These are phyloP conservation scores for Gopherus evgoodei DNA, from an alignment of 2,113 vertebrate genomes.

Conservation along the genomic window DNA sequence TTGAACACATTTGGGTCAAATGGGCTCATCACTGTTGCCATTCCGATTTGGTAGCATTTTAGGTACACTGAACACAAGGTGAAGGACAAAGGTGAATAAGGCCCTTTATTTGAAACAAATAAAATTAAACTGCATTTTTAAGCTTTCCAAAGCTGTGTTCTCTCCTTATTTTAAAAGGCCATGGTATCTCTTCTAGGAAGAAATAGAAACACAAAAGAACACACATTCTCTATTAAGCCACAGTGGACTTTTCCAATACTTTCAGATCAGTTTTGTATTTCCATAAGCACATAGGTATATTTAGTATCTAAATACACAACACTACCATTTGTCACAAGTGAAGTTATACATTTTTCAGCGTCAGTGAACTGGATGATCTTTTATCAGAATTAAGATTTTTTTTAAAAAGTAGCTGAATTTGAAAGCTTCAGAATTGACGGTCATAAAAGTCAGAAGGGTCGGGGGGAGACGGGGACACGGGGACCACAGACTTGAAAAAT, in stretches of 20 bases:
- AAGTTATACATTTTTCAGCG: background rate
- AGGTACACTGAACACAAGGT: background rate
- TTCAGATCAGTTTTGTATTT: background rate
- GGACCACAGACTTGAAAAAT: background rate
- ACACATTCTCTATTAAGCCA: background rate
- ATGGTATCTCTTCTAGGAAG: background rate
- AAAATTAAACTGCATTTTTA: background rate
- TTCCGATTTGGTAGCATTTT: background rate
- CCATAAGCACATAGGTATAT: background rate
- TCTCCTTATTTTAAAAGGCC: background rate
- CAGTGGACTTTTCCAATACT: background rate
- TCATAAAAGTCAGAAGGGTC: background rate
- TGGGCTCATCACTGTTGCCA: background rate
- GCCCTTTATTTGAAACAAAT: background rate
- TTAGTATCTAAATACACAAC: background rate
- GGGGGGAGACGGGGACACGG: fast-evolving
- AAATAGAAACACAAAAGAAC: background rate
- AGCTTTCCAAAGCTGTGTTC: background rate
- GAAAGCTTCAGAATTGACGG: background rate
- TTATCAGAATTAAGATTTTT: background rate
- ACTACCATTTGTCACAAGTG: background rate
- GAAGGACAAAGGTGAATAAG: background rate
- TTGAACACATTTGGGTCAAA: background rate
- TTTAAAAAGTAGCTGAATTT: background rate
- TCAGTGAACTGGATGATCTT: background rate